phyloP scores from a whole-genome alignment of 2,113 vertebrate species.

The Odobenus rosmarus region DNA sequence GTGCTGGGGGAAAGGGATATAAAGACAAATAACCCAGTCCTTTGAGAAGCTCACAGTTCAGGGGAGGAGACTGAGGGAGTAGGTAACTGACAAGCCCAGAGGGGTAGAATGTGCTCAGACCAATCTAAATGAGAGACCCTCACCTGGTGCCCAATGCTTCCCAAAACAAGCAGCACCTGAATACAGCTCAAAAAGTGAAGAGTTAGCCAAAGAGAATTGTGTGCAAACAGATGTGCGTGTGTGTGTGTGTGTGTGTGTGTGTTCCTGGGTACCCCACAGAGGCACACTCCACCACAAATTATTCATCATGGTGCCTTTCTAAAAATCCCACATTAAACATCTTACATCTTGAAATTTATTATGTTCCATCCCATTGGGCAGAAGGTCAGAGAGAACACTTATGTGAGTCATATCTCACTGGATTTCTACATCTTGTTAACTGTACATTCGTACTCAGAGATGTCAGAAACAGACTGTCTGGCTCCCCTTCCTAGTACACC shows the following conservation, averaged over 20 bases:
- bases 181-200: background rate
- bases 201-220: background rate
- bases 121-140: background rate
- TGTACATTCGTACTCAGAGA: background rate
- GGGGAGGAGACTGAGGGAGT: background rate
- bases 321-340: slow-evolving; percentile 43
- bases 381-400: slow-evolving; percentile 75
- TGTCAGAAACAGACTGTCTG: background rate
- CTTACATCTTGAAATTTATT: slow-evolving; percentile 58
- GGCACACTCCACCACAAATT: background rate
- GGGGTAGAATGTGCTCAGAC: background rate
- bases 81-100: background rate
- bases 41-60: background rate
- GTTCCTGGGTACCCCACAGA: background rate
- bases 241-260: too few relatives aligned
- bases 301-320: slow-evolving; percentile 14
- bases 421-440: slow-evolving; percentile 59
- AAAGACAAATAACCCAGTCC: background rate
- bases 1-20: background rate
- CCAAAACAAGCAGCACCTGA: background rate
- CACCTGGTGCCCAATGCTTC: background rate
- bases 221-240: background rate
- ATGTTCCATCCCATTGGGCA: slow-evolving; percentile 62
- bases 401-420: slow-evolving; percentile 54
- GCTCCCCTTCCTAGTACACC: background rate